Percentiles rank a stretch among this genome's conserved stretches.
Evolutionary conservation across 1,140 invertebrate genomes (phyloP).

Genomic region (Drosophila willistoni): DNA sequence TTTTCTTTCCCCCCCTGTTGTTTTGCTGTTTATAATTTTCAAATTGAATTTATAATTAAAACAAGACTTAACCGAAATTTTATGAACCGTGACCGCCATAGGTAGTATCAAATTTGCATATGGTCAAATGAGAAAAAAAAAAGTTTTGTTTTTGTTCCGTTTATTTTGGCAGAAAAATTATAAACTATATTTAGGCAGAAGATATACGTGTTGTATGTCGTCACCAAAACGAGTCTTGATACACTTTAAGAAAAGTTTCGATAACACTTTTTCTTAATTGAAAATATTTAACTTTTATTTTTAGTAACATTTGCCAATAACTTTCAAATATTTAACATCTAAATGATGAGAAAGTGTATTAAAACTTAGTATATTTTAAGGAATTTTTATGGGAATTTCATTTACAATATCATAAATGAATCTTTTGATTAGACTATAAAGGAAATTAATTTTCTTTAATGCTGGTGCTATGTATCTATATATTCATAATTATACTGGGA

Average conservation of each 20-base stretch:
- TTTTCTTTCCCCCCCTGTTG: background rate
- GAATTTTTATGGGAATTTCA: too few relatives aligned
- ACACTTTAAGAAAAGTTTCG: conserved; percentile 18
- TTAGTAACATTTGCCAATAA: too few relatives aligned
- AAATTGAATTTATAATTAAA: conserved; percentile 34
- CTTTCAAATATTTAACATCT: too few relatives aligned
- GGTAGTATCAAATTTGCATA: conserved; percentile 38
- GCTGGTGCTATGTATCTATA: too few relatives aligned
- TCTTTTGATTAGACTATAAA: too few relatives aligned
- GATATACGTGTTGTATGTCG: conserved; percentile 20
- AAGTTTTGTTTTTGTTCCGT: background rate
- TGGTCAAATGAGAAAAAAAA: conserved; percentile 16
- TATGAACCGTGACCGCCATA: conserved; percentile 63
- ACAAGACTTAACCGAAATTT: conserved; percentile 44
- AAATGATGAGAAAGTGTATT: too few relatives aligned
- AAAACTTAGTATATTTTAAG: too few relatives aligned
- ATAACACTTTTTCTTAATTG: background rate
- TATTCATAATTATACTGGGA: too few relatives aligned
- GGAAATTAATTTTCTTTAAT: too few relatives aligned
- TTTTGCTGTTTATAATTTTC: conserved; percentile 6
- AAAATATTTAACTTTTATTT: too few relatives aligned
- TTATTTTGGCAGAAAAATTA: conserved; percentile 59
- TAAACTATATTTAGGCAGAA: conserved; percentile 11
- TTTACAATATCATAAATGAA: too few relatives aligned
- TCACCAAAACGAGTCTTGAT: conserved; percentile 38